phyloP scores from a whole-genome alignment of 1,140 invertebrate genomes.

The Argopecten irradians region DNA sequence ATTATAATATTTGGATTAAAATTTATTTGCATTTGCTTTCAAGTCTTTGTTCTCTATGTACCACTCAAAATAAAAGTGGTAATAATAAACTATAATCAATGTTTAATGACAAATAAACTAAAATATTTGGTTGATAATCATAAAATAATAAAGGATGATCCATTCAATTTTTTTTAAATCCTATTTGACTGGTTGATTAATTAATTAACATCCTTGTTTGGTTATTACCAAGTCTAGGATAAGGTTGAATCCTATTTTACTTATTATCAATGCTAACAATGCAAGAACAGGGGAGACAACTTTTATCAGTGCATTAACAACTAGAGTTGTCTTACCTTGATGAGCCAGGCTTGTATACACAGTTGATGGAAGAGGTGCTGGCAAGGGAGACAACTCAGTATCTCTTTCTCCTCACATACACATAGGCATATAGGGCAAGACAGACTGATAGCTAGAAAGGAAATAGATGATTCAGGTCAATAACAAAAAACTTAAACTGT shows the following conservation, averaged over 20 bases:
- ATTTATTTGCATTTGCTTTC: too few relatives aligned
- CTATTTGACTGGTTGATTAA: background rate
- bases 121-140: too few relatives aligned
- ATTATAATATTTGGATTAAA: too few relatives aligned
- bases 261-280: background rate
- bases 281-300: background rate
- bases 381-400: slow-evolving; percentile 51
- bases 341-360: slow-evolving; percentile 60
- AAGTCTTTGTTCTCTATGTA: too few relatives aligned
- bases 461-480: too few relatives aligned
- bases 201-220: background rate
- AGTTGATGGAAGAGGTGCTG: slow-evolving; percentile 58
- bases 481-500: background rate
- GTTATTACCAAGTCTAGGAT: background rate
- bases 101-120: too few relatives aligned
- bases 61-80: too few relatives aligned
- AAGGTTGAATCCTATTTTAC: background rate
- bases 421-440: slow-evolving; percentile 61
- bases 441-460: slow-evolving; percentile 31
- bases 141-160: too few relatives aligned
- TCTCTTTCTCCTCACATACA: slow-evolving; percentile 49
- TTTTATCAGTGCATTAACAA: background rate
- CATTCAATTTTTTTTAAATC: background rate
- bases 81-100: too few relatives aligned
- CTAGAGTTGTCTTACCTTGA: slow-evolving; percentile 49